Evolutionary conservation across 2,888 invertebrate species (phyloP).

Genomic region (Eumerus sabulonum): DNA sequence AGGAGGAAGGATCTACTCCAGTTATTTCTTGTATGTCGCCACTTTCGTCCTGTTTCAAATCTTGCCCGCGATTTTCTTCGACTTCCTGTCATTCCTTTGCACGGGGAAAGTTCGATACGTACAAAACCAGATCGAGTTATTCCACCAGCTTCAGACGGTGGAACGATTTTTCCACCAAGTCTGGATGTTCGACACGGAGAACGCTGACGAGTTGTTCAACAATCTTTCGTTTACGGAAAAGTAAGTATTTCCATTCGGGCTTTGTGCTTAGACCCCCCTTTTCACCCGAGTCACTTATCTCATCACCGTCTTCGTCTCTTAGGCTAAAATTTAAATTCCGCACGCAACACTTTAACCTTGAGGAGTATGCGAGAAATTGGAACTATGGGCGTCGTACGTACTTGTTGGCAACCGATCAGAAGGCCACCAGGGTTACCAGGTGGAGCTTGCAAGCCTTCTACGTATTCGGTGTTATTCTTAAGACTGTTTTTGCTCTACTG

Average conservation of each 20-base stretch:
- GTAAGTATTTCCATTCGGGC: constrained; percentile 29
- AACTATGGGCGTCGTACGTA: constrained; percentile 51
- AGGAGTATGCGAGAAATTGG: constrained; percentile 60
- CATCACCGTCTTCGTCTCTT: background rate
- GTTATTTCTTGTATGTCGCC: constrained; percentile 37
- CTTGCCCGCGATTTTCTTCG: constrained; percentile 46
- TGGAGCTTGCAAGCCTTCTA: constrained; percentile 54
- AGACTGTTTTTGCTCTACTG: constrained; percentile 38
- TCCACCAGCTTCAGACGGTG: constrained; percentile 33
- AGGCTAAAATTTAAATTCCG: constrained; percentile 58
- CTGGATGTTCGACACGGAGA: constrained; percentile 64
- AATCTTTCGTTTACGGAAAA: constrained; percentile 53
- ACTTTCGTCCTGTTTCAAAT: constrained; percentile 48
- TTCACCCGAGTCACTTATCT: background rate
- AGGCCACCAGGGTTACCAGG: constrained; percentile 46
- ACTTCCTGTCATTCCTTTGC: constrained; percentile 28
- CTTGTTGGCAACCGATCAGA: constrained; percentile 35
- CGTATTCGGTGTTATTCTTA: constrained; percentile 45
- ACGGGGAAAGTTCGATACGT: constrained; percentile 49
- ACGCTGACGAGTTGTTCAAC: constrained; percentile 50
- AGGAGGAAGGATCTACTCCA: constrained; percentile 38
- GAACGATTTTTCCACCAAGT: constrained; percentile 41
- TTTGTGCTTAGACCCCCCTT: background rate
- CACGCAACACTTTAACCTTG: constrained; percentile 54
- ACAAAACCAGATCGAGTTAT: constrained; percentile 35